Conservation (phyloP, 2,113 vertebrate species). For the Trochalopteron elliotii region DNA sequence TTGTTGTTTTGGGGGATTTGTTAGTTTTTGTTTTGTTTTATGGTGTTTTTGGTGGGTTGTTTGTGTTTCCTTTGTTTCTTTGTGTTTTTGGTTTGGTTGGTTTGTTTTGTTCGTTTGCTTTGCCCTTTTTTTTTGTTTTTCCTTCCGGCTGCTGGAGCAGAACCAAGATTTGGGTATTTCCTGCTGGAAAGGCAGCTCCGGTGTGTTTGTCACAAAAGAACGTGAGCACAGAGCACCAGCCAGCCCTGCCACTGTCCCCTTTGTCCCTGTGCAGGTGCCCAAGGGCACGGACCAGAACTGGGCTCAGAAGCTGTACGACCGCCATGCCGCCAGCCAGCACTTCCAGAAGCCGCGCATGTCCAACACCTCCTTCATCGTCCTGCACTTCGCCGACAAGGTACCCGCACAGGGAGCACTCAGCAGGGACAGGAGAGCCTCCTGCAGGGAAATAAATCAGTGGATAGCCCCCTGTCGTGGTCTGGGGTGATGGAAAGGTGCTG, state of each 20-base stretch:
- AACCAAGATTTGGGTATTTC: not conserved
- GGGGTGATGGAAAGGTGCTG: not conserved
- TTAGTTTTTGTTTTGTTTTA: too few relatives aligned
- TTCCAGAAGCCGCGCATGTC: constrained; percentile 55
- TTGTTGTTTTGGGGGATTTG: too few relatives aligned
- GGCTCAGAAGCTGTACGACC: constrained; percentile 9
- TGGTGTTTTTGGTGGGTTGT: too few relatives aligned
- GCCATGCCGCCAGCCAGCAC: not conserved
- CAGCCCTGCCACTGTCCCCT: fast-evolving
- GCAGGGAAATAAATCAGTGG: not conserved
- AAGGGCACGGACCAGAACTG: constrained; percentile 53
- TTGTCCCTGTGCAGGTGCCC: not conserved
- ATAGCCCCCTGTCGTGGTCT: fast-evolving
- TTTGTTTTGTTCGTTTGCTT: too few relatives aligned
- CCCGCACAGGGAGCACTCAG: fast-evolving
- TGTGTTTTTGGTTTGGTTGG: too few relatives aligned
- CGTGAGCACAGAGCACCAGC: fast-evolving
- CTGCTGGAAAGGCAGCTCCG: fast-evolving
- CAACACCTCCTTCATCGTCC: constrained; percentile 41
- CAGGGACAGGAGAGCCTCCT: fast-evolving
- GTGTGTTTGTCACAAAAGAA: fast-evolving
- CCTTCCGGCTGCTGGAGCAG: not conserved
- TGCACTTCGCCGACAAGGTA: constrained; percentile 43
- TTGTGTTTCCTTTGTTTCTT: too few relatives aligned
- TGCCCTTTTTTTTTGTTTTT: too few relatives aligned